phyloP scores from a whole-genome alignment of 1,140 invertebrate genomes.

The Zaprionus capensis region DNA sequence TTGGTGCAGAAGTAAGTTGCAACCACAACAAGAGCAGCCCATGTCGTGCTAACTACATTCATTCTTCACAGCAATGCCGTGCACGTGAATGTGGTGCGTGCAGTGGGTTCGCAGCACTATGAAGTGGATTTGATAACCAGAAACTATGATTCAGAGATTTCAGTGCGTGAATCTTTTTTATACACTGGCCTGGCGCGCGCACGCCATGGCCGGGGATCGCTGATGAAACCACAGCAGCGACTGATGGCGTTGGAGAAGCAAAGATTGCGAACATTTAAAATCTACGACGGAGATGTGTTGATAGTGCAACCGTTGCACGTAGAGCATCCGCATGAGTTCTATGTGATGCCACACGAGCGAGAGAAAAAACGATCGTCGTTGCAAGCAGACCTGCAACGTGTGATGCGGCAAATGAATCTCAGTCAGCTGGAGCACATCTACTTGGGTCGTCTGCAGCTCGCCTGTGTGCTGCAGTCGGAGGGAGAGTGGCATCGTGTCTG shows the following conservation, averaged over 20 bases:
- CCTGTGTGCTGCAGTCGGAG: slow-evolving; percentile 49
- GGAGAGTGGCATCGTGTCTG: slow-evolving; percentile 64
- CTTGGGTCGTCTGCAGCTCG: slow-evolving; percentile 47
- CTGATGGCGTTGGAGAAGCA: slow-evolving; percentile 13
- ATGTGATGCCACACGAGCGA: slow-evolving; percentile 48
- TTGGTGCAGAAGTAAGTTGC: slow-evolving; percentile 56
- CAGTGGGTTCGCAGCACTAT: not conserved
- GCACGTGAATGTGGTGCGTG: slow-evolving; percentile 11
- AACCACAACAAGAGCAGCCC: no score
- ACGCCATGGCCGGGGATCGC: not conserved
- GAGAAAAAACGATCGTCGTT: not conserved
- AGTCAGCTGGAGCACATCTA: slow-evolving; percentile 50
- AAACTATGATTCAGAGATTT: slow-evolving; percentile 48
- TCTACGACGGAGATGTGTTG: slow-evolving; percentile 18
- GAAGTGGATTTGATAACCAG: slow-evolving; percentile 61
- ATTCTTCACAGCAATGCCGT: slow-evolving; percentile 33
- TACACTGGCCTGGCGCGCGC: slow-evolving; percentile 66
- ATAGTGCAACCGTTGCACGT: slow-evolving; percentile 59
- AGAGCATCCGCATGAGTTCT: slow-evolving; percentile 57
- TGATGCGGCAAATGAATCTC: slow-evolving; percentile 34
- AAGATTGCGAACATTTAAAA: slow-evolving; percentile 13
- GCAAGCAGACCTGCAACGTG: slow-evolving; percentile 11
- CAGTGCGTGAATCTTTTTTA: slow-evolving; percentile 72
- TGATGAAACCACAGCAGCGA: slow-evolving; percentile 5
- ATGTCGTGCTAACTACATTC: no score